phyloP scores from a whole-genome alignment of 2,888 invertebrate genomes.

The Aporophyla lueneburgensis region DNA sequence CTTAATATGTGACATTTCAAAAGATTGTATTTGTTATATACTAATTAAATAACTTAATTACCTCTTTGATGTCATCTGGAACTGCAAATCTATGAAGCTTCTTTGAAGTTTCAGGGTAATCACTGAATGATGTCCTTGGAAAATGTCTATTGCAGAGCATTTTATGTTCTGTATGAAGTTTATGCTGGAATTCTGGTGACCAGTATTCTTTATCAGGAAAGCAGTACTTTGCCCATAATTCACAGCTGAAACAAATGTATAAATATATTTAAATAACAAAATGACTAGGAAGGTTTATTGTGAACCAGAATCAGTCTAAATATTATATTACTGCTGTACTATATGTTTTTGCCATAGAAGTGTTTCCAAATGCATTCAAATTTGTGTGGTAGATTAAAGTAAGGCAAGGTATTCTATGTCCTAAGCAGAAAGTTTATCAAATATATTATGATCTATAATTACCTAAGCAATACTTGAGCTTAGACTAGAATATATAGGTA shows the following conservation, averaged over 20 bases:
- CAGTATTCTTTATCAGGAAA: constrained; percentile 6
- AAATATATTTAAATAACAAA: background rate
- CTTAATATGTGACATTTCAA: background rate
- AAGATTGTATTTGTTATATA: background rate
- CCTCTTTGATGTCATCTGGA: background rate
- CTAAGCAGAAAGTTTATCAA: background rate
- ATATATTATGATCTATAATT: background rate
- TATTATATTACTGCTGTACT: background rate
- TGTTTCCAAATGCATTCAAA: constrained; percentile 8
- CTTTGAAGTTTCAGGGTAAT: background rate
- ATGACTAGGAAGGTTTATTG: background rate
- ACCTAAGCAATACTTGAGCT: background rate
- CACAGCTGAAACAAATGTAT: background rate
- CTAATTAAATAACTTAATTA: background rate
- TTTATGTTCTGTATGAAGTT: background rate
- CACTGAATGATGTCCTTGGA: background rate
- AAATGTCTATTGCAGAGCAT: background rate
- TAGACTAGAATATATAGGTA: too few species aligned
- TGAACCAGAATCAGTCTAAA: background rate
- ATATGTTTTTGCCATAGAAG: constrained; percentile 1
- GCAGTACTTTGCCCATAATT: constrained; percentile 7
- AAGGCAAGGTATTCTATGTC: background rate
- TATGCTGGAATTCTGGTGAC: too few species aligned
- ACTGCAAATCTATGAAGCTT: background rate
- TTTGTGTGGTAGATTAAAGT: constrained; percentile 5